These are phyloP conservation scores for Thinocorus orbignyianus DNA, from an alignment of 2,113 vertebrate species.

Conservation along the genomic window DNA sequence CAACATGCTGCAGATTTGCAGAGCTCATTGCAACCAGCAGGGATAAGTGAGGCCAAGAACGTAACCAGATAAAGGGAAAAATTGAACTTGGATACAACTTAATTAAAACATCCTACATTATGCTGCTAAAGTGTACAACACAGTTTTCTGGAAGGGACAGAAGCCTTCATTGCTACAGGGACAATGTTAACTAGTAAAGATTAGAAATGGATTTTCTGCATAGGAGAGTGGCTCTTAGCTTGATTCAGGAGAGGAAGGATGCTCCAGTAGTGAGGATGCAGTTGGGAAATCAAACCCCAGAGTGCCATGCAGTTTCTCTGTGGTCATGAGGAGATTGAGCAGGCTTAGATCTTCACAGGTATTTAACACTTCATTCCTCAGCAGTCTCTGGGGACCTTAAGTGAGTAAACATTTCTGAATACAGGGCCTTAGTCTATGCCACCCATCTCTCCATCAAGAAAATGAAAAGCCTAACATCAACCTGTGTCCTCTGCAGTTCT, in stretches of 20 bases:
- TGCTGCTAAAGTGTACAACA: neutral
- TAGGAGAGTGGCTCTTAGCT: neutral
- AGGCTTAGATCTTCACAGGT: neutral
- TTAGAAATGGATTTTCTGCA: neutral
- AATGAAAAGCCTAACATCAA: neutral
- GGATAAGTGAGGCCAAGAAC: neutral
- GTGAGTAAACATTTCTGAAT: neutral
- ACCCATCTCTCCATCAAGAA: neutral
- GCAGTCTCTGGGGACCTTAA: neutral
- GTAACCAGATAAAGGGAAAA: neutral
- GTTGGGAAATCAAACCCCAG: neutral
- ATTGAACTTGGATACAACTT: neutral
- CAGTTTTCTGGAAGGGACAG: neutral
- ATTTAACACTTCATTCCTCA: neutral
- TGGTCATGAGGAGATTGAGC: neutral
- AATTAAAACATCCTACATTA: neutral
- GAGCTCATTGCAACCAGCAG: neutral
- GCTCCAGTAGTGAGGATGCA: neutral
- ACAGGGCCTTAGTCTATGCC: neutral
- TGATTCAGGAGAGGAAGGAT: neutral
- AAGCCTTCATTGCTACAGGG: neutral
- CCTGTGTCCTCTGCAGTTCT: neutral
- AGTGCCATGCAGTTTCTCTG: neutral
- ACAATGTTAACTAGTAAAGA: neutral
- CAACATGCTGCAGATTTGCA: accelerated